phyloP scores from a whole-genome alignment of 2,888 invertebrate genomes.

The Caenorhabditis doughertyi region DNA sequence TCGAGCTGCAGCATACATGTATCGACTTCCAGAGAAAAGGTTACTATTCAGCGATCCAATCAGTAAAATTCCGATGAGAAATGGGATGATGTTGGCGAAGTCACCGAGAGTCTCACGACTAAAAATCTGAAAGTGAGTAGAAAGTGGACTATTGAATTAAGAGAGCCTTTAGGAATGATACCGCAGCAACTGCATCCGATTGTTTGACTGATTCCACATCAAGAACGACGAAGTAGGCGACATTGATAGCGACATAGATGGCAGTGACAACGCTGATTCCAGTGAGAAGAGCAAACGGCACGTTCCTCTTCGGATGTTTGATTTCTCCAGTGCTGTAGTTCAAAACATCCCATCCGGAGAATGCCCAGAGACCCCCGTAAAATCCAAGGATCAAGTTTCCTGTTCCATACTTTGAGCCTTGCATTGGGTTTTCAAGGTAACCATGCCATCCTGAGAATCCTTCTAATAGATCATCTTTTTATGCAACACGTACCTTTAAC shows the following conservation, averaged over 20 bases:
- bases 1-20: conserved; percentile 82
- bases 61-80: conserved; percentile 81
- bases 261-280: conserved; percentile 78
- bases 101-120: conserved; percentile 79
- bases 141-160: conserved; percentile 62
- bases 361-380: conserved; percentile 82
- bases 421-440: conserved; percentile 75
- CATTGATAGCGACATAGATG: conserved; percentile 80
- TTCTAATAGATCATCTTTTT: too few species aligned
- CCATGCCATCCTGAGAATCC: conserved; percentile 71
- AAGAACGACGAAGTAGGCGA: conserved; percentile 82
- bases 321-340: conserved; percentile 82
- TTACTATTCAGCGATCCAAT: conserved; percentile 82
- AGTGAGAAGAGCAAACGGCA: conserved; percentile 79
- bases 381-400: conserved; percentile 80
- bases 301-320: conserved; percentile 77
- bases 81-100: conserved; percentile 80
- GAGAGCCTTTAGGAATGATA: conserved; percentile 57
- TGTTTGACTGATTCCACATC: conserved; percentile 82
- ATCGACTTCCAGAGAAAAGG: conserved; percentile 81
- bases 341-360: conserved; percentile 82
- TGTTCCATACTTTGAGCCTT: conserved; percentile 73
- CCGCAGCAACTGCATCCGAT: conserved; percentile 82
- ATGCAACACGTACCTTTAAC: conserved; percentile 73
- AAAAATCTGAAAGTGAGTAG: conserved; percentile 77